Evolutionary conservation across 2,888 invertebrate genomes (phyloP), one percentile per base, ranked within the genome.

Genomic region (Drosophila greeni): DNA sequence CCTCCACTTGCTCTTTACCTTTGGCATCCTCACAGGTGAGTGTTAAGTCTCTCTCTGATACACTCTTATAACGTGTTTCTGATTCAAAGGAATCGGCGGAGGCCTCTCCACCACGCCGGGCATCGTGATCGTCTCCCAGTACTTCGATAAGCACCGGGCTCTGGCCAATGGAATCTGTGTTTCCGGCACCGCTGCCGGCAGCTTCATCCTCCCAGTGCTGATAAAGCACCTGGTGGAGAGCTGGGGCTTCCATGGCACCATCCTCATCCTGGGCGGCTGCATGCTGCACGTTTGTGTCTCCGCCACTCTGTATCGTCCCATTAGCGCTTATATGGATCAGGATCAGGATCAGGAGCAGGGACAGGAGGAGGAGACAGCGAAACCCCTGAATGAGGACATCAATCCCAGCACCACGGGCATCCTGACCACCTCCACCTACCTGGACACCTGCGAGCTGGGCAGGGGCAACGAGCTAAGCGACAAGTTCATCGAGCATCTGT

Each of bases 81-180:
- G n/a, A 0, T 7, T 12, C 6, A 7, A 8, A 92, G 94, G 95
- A 36, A 93, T 94, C 58, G 95, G 95, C 0, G 94, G 94, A 1
- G 94, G 94, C 0, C 90, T 95, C 0, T 94, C 94, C 0, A 95
- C 94, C 1, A 94, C 95, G 0, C 94, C 95, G 0, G 95, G 95
- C 0, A 94, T 95, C 53, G 94, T 95, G 8, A 93, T 95, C 65
- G 94, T 95, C 0, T 94, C 94, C 0, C 93, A 94, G 71, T 95
- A 95, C 83, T 95, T 95, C 78, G 93, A 94, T 77, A 94, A 93
- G 81, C 94, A 94, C 87, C 92, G 94, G 52, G 94, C 94, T 0
- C 84, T 95, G 67, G 95, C 95, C 0, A 95, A 95, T 83, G 95
- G 95, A 0, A 93, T 95, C 73, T 94, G 94, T 81, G 94, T 94